Base-by-base conservation (phyloP, 2,888 invertebrate genomes). In the Lacanobia wlatinum region DNA sequence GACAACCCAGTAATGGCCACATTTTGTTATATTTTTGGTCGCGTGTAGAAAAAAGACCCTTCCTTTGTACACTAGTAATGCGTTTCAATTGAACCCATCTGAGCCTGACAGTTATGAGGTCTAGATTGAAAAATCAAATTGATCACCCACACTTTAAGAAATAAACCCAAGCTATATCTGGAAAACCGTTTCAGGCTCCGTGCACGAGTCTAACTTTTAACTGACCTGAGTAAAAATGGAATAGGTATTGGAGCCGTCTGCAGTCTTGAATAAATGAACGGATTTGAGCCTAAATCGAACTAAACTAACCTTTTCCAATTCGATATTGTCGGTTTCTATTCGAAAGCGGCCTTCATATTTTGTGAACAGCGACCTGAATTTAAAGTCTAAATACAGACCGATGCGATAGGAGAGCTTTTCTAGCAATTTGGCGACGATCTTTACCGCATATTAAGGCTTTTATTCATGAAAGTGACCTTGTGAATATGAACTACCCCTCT, bases 1-100 rank as follows among this genome's bases (percentile, higher is more conserved):
- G 77, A 84, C 85, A 85, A 79, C 69, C 77, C 70, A 73, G 82
- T 86, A 86, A 86, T 83, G 80, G 75, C 64, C 66, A 65, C 76
- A 75, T 73, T 80, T 73, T 83, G 82, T 80, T 83, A 80, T 82
- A 80, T 80, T 76, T 84, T 80, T 79, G 69, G 68, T 64, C 58
- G 70, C 70, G 56, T 61, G 34, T 53, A 55, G 28, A 60, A 70
- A 76, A 77, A 73, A 55, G 18, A 65, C 56, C 63, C 34, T 65
- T 50, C 60, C 9, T 60, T 77, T 83, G 56, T 74, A 66, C 18
- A 62, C 50, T 61, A 62, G 65, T 77, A 60, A 67, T 21, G 16
- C 23, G 38, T 56, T 56, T 70, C 28, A 59, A 68, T 63, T 53
- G 62, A 70, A 75, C n/a, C 28, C 55, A 23, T 56, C 61, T 50